These are phyloP conservation scores for Pipistrellus pygmaeus DNA, from an alignment of 2,797 vertebrate genomes.

Conservation along the genomic window DNA sequence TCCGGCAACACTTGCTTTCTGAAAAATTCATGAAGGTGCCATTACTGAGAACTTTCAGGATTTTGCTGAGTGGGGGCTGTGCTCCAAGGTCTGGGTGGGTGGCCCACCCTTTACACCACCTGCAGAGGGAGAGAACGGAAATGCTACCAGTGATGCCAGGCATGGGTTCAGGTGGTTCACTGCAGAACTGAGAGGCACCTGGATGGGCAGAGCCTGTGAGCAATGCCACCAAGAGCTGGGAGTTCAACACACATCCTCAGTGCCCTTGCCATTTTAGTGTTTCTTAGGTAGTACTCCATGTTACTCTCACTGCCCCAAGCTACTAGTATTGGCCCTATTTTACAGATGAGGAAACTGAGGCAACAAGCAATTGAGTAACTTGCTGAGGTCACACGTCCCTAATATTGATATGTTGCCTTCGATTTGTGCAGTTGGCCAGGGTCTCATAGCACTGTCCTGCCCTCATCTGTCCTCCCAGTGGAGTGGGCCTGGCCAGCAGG, in stretches of 20 bases:
- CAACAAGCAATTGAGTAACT: background rate
- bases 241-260: background rate
- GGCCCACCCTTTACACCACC: no score
- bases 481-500: background rate
- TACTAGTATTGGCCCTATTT: background rate
- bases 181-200: background rate
- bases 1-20: accelerated
- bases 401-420: background rate
- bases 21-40: background rate
- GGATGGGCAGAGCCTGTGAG: background rate
- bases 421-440: background rate
- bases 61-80: background rate
- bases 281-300: background rate
- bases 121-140: background rate
- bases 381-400: accelerated
- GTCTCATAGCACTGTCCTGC: no score
- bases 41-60: background rate
- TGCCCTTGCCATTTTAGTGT: no score
- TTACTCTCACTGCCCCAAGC: background rate
- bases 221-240: background rate
- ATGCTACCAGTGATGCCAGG: background rate
- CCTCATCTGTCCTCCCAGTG: background rate
- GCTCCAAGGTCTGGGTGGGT: background rate
- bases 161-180: background rate
- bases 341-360: background rate